Base-by-base conservation (phyloP, 2,888 invertebrate genomes). In the Anorthoa munda region DNA sequence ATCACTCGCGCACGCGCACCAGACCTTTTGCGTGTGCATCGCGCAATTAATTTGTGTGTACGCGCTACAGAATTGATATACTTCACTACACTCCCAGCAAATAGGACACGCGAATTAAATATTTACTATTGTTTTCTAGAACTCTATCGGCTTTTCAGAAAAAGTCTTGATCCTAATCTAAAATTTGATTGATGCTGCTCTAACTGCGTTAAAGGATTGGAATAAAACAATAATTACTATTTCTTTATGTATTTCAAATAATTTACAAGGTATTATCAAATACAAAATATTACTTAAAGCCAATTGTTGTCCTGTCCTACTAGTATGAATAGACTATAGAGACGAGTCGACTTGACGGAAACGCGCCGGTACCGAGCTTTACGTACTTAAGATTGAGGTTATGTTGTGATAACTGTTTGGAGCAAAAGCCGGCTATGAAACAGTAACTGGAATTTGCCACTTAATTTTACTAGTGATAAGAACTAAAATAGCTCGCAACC, bases 381-480 rank as follows among this genome's bases (percentile, higher is more conserved):
- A 93, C 93, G 90, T 93, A 94, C 91, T 90, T 89, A 86, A 92
- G 88, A 91, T 94, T 95, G 95, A 96, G 96, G 96, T 96, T 96
- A 96, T 96, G 96, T 96, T 96, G 94, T 96, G 94, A 95, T 95
- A 93, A 93, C 93, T 92, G 92, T 94, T 94, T 92, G 91, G 90
- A 89, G 90, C 89, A 93, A 92, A 94, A 93, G 93, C 94, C 95
- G 95, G 93, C 88, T 86, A 87, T 83, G 83, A 87, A 87, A 87
- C 79, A 83, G 84, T 79, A 79, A 86, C 79, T 87, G 84, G 87
- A 88, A 94, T 91, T 90, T 90, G 75, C 84, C 86, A 92, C 94
- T 92, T 89, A 94, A 93, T 88, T 82, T 81, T 85, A 82, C 85
- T 87, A 86, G 88, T 74, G 86, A 91, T 95, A 95, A 92, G 93